Evolutionary conservation across 2,797 vertebrate species (phyloP).

Genomic region (Holocentrus rufus): DNA sequence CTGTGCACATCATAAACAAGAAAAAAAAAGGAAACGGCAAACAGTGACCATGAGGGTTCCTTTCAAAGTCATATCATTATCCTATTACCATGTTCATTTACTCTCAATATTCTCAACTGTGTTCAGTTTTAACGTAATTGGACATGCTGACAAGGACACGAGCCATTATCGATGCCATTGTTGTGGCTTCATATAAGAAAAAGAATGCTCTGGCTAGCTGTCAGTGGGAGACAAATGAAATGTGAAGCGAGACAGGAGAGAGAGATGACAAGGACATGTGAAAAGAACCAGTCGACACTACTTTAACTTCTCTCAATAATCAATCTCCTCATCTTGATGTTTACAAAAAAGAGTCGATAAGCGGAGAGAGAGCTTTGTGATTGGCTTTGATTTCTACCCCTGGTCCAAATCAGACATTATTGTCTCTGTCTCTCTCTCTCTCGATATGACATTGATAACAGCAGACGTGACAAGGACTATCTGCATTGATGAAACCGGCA

Average conservation of each 20-base stretch:
- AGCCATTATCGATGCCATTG: constrained; percentile 1
- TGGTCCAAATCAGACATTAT: constrained; percentile 77
- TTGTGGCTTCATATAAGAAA: neutral
- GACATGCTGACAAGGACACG: neutral
- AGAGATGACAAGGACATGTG: constrained; percentile 74
- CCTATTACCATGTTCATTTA: neutral
- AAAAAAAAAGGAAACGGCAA: neutral
- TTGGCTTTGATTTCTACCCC: constrained; percentile 83
- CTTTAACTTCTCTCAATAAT: constrained; percentile 83
- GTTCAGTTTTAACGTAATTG: neutral
- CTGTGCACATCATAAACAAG: neutral
- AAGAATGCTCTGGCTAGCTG: neutral
- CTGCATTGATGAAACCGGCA: constrained; percentile 20
- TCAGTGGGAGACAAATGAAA: constrained; percentile 19
- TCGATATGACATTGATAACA: constrained; percentile 81
- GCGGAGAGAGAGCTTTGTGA: constrained; percentile 75
- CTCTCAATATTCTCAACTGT: neutral
- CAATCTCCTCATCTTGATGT: constrained; percentile 85
- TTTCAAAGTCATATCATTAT: neutral
- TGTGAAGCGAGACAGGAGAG: constrained; percentile 46
- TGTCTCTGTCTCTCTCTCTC: constrained; percentile 66
- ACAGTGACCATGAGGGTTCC: neutral
- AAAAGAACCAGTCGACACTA: constrained; percentile 73
- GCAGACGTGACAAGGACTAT: constrained; percentile 49
- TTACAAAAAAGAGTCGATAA: constrained; percentile 85